These are phyloP conservation scores for Sinocyclocheilus anshuiensis DNA, from an alignment of 2,113 vertebrate genomes.

Conservation along the genomic window DNA sequence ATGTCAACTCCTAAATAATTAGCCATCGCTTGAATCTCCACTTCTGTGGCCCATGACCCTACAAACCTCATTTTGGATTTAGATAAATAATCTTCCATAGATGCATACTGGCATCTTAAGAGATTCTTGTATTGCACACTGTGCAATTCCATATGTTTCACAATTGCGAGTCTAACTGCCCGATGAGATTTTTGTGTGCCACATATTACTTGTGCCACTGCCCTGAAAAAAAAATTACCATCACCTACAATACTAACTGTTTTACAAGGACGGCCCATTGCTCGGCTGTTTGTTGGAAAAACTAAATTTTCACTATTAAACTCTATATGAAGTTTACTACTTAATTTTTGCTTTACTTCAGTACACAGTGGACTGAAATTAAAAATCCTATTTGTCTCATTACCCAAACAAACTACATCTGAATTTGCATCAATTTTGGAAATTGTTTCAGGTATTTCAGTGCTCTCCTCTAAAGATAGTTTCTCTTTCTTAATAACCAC, in stretches of 20 bases:
- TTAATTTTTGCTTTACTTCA: no score
- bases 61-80: constrained; percentile 21
- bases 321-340: no score
- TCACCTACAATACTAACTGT: neutral
- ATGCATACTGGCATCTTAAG: neutral
- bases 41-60: constrained; percentile 22
- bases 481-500: neutral
- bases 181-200: neutral
- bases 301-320: no score
- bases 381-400: neutral
- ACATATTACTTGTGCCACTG: neutral
- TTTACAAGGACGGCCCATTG: neutral
- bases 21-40: constrained; percentile 8
- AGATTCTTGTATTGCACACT: neutral
- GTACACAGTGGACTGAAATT: no score
- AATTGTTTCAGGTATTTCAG: no score
- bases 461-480: no score
- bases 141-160: constrained; percentile 5
- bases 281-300: neutral
- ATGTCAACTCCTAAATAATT: constrained; percentile 16
- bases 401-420: neutral
- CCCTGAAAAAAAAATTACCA: neutral
- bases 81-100: constrained; percentile 16
- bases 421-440: no score
- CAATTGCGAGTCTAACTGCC: neutral